Evolutionary conservation across 23 tunicate genomes (phyloP).

Genomic region (Halocynthia aurantium): DNA sequence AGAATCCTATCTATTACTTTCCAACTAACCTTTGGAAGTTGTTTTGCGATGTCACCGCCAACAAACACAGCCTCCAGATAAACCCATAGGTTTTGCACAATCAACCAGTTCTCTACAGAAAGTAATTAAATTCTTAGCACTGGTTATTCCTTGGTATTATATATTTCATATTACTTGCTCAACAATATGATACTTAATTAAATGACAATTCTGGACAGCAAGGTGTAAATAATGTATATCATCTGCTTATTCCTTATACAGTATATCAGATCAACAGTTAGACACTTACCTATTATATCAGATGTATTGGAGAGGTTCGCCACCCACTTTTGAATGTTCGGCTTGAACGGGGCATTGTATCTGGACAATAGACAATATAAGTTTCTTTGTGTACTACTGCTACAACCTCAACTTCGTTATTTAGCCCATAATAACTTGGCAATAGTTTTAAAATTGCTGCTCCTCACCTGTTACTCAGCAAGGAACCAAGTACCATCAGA

Average conservation of each 20-base stretch:
- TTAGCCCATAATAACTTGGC: no score
- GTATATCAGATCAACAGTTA: not conserved
- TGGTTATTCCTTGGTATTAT: not conserved
- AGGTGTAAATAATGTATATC: no score
- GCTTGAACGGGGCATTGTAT: constrained; percentile 97
- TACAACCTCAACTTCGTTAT: constrained; percentile 3
- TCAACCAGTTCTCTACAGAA: constrained; percentile 85
- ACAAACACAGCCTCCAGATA: constrained; percentile 99
- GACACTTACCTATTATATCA: constrained; percentile 73
- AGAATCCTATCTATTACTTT: not conserved
- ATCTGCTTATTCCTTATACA: not conserved
- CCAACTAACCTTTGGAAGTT: constrained; percentile 74
- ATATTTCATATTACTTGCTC: not conserved
- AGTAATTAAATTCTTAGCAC: not conserved
- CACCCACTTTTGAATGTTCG: constrained; percentile 87
- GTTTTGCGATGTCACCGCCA: constrained; percentile 99
- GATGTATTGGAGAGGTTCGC: constrained; percentile 92
- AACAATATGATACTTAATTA: not conserved
- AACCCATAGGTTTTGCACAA: constrained; percentile 98
- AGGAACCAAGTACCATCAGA: constrained; percentile 88
- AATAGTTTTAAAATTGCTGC: not conserved
- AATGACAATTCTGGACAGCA: no score
- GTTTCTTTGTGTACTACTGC: not conserved
- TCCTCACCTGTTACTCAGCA: constrained; percentile 83
- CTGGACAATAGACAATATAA: constrained; percentile 13